Evolutionary conservation across 2,888 invertebrate genomes (phyloP), one percentile per base, ranked within the genome.

Genomic region (Scaptomyza cyrtandrae): DNA sequence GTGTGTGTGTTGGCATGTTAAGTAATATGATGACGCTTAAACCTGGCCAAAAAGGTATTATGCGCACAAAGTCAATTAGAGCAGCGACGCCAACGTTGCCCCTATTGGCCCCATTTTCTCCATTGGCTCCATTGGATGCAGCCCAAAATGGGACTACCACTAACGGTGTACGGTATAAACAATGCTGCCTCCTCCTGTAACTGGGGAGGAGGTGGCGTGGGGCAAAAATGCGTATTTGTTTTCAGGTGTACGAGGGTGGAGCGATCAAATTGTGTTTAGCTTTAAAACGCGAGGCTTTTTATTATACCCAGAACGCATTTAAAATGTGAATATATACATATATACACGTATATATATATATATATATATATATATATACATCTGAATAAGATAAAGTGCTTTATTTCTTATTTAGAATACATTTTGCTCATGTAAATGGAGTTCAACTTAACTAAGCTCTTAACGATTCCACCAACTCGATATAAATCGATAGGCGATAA

Each of bases 1-100:
- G 54, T 29, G 39, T 57, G 56, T 31, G 39, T 54, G 53, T 68
- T 49, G 66, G 41, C 68, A 57, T 71, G 85, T 87, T 81, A 77
- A 85, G 82, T 85, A 89, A 85, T 89, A 85, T 81, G 77, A 87
- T 77, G 87, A 77, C 71, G 83, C 89, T 81, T 77, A 75, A 77
- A 70, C 87, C 78, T 73, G 86, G 87, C 79, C 78, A 74, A 82
- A 87, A 88, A 69, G 62, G 80, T 73, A 88, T 85, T 82, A 79
- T 75, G 85, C 59, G 61, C 64, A 65, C 70, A 75, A 89, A 89
- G 89, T 86, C 86, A 86, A 86, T 86, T 86, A 89, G 83, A 78
- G 50, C 64, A 49, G 52, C 66, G 43, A 16, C 49, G 54, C 10
- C 39, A 45, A 5, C 44, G 49, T 35, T 14, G 53, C 43, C 59